Conservation (phyloP, 2,888 invertebrate species). For the Ceramica pisi region DNA sequence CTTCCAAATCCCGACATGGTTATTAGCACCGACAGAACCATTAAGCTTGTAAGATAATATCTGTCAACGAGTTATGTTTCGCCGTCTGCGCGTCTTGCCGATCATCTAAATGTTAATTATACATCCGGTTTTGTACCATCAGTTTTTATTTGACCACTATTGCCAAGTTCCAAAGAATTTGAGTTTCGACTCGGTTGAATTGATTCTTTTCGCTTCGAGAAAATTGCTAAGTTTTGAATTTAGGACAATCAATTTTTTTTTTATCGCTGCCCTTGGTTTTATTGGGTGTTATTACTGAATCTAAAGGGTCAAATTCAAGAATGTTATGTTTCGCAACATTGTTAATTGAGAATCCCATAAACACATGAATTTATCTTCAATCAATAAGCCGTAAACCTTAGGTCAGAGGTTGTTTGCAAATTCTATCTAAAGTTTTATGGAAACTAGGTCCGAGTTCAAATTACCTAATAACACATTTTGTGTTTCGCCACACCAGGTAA, state of each 20-base stretch:
- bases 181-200: constrained; percentile 49
- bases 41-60: constrained; percentile 57
- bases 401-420: constrained; percentile 21
- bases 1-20: constrained; percentile 42
- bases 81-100: constrained; percentile 27
- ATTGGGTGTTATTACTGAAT: constrained; percentile 34
- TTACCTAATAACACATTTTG: constrained; percentile 38
- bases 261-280: constrained; percentile 44
- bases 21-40: constrained; percentile 55
- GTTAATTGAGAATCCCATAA: constrained; percentile 54
- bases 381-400: constrained; percentile 36
- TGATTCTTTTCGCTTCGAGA: constrained; percentile 40
- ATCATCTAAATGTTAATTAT: constrained; percentile 46
- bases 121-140: constrained; percentile 46
- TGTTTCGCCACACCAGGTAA: constrained; percentile 45
- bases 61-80: constrained; percentile 51
- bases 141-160: constrained; percentile 40
- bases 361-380: constrained; percentile 32
- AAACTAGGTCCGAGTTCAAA: constrained; percentile 29
- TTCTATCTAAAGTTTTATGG: constrained; percentile 18
- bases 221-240: constrained; percentile 25
- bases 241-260: constrained; percentile 27
- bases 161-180: constrained; percentile 33
- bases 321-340: constrained; percentile 36
- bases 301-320: constrained; percentile 53